A percentile compares a stretch with the other conserved stretches of the same genome.
Evolutionary conservation across 1,140 invertebrate genomes (phyloP).

Genomic region (Eupeodes corollae): DNA sequence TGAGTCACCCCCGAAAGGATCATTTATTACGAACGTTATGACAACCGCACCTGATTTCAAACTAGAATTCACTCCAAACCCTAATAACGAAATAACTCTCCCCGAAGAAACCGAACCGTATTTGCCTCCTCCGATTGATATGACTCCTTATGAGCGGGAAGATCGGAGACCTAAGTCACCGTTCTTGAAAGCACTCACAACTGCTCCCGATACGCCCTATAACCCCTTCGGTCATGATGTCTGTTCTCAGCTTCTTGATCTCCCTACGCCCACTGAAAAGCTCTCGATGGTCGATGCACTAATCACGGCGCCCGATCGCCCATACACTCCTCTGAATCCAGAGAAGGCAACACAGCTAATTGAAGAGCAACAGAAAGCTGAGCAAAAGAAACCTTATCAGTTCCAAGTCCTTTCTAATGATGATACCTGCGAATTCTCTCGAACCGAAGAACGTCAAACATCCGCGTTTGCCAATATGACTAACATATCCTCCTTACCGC

Average conservation of each 20-base stretch:
- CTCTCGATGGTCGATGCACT: conserved; percentile 38
- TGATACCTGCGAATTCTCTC: conserved; percentile 20
- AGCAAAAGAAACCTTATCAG: conserved; percentile 27
- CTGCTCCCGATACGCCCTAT: conserved; percentile 49
- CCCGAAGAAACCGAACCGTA: conserved; percentile 49
- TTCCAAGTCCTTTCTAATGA: conserved; percentile 33
- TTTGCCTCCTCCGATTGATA: conserved; percentile 47
- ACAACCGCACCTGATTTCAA: conserved; percentile 43
- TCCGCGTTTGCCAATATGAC: conserved; percentile 35
- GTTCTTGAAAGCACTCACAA: conserved; percentile 54
- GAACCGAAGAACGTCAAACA: conserved; percentile 17
- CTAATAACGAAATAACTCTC: conserved; percentile 40
- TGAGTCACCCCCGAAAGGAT: conserved; percentile 24
- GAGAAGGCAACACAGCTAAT: conserved; percentile 24
- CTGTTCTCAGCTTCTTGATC: conserved; percentile 31
- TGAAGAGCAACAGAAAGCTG: conserved; percentile 21
- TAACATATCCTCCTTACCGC: conserved; percentile 5
- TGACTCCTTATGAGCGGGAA: conserved; percentile 40
- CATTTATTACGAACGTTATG: conserved; percentile 33
- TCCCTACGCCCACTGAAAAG: conserved; percentile 38
- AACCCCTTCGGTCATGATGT: conserved; percentile 40
- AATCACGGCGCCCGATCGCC: conserved; percentile 38
- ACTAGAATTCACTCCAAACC: conserved; percentile 37
- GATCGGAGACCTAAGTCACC: conserved; percentile 45
- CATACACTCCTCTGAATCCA: conserved; percentile 30